Conservation (phyloP, 2,113 vertebrate species). For the Tyto alba region DNA sequence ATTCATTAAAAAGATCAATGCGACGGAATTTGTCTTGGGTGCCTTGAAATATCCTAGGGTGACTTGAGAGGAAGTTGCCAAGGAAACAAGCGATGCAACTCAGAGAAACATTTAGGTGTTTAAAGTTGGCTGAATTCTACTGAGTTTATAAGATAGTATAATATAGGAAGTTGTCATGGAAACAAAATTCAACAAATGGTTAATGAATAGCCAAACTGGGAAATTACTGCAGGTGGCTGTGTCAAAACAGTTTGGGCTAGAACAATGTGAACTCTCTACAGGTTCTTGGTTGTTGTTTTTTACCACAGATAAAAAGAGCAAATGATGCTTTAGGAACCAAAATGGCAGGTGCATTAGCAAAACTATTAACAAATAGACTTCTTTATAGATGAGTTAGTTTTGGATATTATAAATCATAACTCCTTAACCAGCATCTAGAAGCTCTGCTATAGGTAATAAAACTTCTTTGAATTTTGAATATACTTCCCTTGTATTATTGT, state of each 20-base stretch:
- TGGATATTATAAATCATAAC: not conserved
- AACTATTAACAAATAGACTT: not conserved
- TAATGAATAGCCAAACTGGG: conserved; percentile 6
- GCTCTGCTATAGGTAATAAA: not conserved
- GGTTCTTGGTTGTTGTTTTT: not conserved
- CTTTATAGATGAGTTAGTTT: not conserved
- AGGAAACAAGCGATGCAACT: conserved; percentile 53
- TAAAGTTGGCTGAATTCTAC: conserved; percentile 23
- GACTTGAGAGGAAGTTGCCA: conserved; percentile 47
- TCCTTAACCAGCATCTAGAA: not conserved
- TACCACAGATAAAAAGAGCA: not conserved
- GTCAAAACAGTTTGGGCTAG: not conserved
- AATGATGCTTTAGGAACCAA: not conserved
- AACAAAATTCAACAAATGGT: conserved; percentile 36
- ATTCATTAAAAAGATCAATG: conserved; percentile 58
- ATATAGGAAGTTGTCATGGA: conserved; percentile 48
- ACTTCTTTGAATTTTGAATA: not conserved
- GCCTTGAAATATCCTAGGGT: conserved; percentile 42
- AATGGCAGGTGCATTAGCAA: not conserved
- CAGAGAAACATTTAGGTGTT: conserved; percentile 19
- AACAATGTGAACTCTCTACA: not conserved
- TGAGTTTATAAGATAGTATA: not conserved
- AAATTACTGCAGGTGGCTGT: not conserved
- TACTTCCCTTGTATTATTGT: not conserved
- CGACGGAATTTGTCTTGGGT: conserved; percentile 35